phyloP scores from a whole-genome alignment of 2,797 vertebrate species.

The Macrochelys suwanniensis region DNA sequence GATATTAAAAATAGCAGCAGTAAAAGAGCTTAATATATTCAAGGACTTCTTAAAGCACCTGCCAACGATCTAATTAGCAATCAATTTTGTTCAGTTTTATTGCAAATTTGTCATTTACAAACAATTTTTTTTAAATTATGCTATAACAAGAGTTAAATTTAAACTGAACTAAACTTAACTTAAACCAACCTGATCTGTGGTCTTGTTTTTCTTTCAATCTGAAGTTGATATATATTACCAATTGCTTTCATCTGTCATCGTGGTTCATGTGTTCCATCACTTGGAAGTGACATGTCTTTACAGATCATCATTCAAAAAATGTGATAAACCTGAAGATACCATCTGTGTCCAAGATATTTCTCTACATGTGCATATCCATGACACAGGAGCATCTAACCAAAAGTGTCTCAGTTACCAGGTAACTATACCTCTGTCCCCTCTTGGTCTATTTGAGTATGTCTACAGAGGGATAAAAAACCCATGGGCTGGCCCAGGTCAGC shows the following conservation, averaged over 20 bases:
- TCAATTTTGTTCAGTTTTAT: background rate
- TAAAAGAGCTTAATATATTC: background rate
- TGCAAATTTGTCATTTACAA: background rate
- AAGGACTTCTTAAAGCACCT: background rate
- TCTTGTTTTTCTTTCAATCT: background rate
- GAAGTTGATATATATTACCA: background rate
- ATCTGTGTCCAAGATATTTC: background rate
- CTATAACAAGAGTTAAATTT: conserved; percentile 12
- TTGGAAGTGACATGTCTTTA: background rate
- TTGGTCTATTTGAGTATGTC: background rate
- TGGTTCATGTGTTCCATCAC: background rate
- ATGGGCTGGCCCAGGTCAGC: background rate
- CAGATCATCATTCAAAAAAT: conserved; percentile 4
- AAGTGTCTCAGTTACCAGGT: background rate
- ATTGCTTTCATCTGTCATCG: background rate
- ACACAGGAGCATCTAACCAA: background rate
- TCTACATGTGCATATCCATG: background rate
- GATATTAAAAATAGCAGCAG: background rate
- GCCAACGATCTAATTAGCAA: conserved; percentile 13
- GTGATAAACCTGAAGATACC: background rate
- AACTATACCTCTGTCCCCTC: background rate
- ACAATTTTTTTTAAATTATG: background rate
- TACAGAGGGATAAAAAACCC: background rate
- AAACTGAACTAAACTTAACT: background rate
- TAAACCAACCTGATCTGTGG: background rate